Base-by-base conservation (phyloP, 2,113 vertebrate genomes). In the Vombatus ursinus region DNA sequence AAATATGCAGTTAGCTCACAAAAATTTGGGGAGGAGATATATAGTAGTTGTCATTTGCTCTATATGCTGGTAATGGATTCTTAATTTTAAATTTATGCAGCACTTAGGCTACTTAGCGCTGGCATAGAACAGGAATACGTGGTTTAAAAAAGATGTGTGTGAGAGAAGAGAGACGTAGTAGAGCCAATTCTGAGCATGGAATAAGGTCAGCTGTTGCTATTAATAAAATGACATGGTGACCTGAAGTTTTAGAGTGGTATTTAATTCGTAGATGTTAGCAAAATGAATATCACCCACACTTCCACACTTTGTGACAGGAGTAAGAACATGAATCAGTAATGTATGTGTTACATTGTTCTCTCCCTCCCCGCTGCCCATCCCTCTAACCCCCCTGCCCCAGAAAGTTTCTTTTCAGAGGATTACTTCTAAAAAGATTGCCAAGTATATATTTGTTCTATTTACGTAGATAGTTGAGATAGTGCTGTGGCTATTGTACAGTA, bases 351-450 rank as follows among this genome's bases (percentile, higher is more conserved):
- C 14, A 25, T 47, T 11, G 37, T 61, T 24, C 6, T 11, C 22
- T 48, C 3, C 44, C 14, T 48, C 8, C 48, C 44, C 48, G n/a
- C 4, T 7, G 6, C 12, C 12, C 7, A 0, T 44, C 22, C 14
- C 1, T 5, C 0, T 23, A 49, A 49, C 48, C 24, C 1, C 0
- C 28, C 14, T 23, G 0, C 0, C n/a, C 4, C 26, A 8, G 8
- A 54, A 3, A 47, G 31, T 5, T 89, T 91, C 44, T 90, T 37
- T 48, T n/a, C 7, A 52, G 50, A 4, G 24, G 50, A 11, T 22
- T 26, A 0, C n/a, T 54, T 68, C 54, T 44, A 11, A 12, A 7
- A 10, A 1, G 5, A 16, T 51, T 68, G n/a, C 31, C 90, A 5
- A 31, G 10, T 50, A 31, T 31, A 12, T 24, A 14, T 92, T 28